A percentile compares a stretch with the other conserved stretches of the same genome.
Conservation (phyloP, 1,140 invertebrate genomes). For the Marisa cornuarietis region DNA sequence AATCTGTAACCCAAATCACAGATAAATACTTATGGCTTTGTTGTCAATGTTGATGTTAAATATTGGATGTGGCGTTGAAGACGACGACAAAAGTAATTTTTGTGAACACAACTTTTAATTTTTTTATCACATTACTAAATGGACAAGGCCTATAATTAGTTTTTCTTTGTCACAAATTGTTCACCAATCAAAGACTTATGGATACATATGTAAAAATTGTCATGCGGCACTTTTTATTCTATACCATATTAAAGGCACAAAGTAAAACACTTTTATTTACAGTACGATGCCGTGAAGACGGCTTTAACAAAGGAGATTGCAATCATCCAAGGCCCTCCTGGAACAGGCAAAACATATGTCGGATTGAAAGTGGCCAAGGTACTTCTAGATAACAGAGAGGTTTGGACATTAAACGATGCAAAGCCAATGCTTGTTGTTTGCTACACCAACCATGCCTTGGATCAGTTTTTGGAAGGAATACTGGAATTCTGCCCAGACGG, state of each 20-base stretch:
- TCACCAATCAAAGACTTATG: no score
- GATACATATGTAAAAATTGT: no score
- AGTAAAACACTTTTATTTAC: slow-evolving; percentile 39
- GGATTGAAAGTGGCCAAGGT: slow-evolving; percentile 63
- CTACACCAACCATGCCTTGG: slow-evolving; percentile 88
- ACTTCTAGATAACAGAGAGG: slow-evolving; percentile 56
- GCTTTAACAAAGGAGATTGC: slow-evolving; percentile 68
- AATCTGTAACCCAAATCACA: no score
- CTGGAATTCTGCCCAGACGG: slow-evolving; percentile 59
- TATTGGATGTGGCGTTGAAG: no score
- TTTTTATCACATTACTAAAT: no score
- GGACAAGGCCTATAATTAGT: no score
- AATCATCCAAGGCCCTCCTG: slow-evolving; percentile 77
- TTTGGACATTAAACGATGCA: slow-evolving; percentile 30
- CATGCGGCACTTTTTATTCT: slow-evolving; percentile 24
- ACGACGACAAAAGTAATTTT: no score
- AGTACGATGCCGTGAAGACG: slow-evolving; percentile 64
- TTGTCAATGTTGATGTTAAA: no score
- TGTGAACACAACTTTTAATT: no score
- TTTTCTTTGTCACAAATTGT: no score
- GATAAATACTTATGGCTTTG: no score
- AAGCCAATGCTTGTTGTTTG: slow-evolving; percentile 81
- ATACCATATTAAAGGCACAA: slow-evolving; percentile 32
- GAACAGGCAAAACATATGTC: slow-evolving; percentile 63
- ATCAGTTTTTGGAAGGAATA: slow-evolving; percentile 83